Evolutionary conservation across 2,113 vertebrate species (phyloP).

Genomic region (Aptenodytes forsteri): DNA sequence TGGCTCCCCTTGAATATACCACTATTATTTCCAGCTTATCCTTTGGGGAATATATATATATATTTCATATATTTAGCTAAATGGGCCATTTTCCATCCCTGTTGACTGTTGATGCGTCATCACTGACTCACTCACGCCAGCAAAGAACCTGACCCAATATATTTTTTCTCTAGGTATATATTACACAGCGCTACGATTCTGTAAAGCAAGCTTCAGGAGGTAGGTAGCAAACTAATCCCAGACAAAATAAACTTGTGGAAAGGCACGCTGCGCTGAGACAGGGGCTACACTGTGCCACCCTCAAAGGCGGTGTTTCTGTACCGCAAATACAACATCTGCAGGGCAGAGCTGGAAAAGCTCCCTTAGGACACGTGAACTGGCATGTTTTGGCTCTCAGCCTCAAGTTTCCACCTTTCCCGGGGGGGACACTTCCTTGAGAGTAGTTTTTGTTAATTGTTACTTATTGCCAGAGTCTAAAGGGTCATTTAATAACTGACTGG

Average conservation of each 20-base stretch:
- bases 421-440: not conserved
- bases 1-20: not conserved
- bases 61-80: not conserved
- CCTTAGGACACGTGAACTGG: not conserved
- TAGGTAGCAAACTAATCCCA: conserved; percentile 16
- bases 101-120: not conserved
- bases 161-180: not conserved
- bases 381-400: not conserved
- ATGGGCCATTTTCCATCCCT: not conserved
- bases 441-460: not conserved
- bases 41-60: not conserved
- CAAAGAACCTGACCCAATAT: not conserved
- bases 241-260: conserved; percentile 26
- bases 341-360: not conserved
- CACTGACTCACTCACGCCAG: not conserved
- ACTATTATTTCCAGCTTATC: conserved; percentile 8
- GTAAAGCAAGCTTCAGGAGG: not conserved
- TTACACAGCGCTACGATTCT: not conserved
- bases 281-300: not conserved
- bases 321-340: no score
- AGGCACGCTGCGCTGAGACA: not conserved
- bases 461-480: not conserved
- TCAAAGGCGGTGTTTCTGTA: not conserved
- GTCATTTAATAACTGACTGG: not conserved
- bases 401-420: not conserved